Base-by-base conservation (phyloP, 2,888 invertebrate genomes). In the Liodrosophila aerea region DNA sequence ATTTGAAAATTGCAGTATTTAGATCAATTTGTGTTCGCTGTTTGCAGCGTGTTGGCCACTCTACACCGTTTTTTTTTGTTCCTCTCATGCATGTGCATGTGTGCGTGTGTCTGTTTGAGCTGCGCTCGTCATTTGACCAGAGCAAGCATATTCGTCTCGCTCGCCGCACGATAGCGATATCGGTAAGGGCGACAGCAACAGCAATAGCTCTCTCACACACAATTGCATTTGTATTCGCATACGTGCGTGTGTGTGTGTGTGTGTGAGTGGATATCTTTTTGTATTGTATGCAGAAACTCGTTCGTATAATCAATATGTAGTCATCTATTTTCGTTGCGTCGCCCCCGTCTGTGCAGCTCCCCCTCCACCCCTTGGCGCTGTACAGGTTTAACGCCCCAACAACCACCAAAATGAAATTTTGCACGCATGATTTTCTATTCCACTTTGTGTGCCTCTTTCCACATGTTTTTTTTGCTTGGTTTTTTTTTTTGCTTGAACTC, bases 261-360 rank as follows among this genome's bases (percentile, higher is more conserved):
- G 46, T 47, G 60, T 39, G n/a, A 4, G 22, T 22, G 5, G 3
- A 22, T 22, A 22, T 22, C 5, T 30, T 16, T 41, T 11, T 45
- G 22, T 53, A 18, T 47, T 34, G 27, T 9, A 58, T 70, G 67
- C 68, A 73, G 56, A 63, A 83, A 78, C 77, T 60, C 70, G 77
- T 83, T 78, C 81, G 66, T 78, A 73, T 76, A 78, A 78, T 78
- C 84, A 78, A 83, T 83, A 78, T 76, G 81, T 83, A 73, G 76
- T 65, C 84, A 80, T 76, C 63, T 65, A 76, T 76, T 73, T 75
- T 68, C 58, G 60, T 57, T 51, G 43, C 49, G 34, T 52, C 46
- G 59, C 46, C 47, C 27, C 43, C 33, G 33, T 46, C 33, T 9
- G 5, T 5, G 22, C 22, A 5, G 22, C 5, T 4, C 22, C 4